phyloP scores from a whole-genome alignment of 2,888 invertebrate species.

The Leptopilina syphax region DNA sequence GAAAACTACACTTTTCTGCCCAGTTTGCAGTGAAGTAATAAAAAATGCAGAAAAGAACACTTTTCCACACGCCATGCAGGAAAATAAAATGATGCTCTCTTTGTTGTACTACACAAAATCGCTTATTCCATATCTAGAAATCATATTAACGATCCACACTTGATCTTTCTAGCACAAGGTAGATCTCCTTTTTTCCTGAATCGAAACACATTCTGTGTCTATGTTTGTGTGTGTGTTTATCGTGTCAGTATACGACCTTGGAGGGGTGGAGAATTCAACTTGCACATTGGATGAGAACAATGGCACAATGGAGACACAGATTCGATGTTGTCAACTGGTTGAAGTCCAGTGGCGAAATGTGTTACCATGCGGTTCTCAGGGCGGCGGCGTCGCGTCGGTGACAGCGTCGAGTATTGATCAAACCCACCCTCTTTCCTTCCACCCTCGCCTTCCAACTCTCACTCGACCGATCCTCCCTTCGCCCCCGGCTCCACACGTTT shows the following conservation, averaged over 20 bases:
- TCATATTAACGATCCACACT: too few relatives aligned
- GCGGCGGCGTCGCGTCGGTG: constrained; percentile 63
- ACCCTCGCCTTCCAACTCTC: constrained; percentile 51
- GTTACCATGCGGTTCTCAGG: constrained; percentile 66
- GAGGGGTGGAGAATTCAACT: not conserved
- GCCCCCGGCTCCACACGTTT: constrained; percentile 41
- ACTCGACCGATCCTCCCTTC: constrained; percentile 49
- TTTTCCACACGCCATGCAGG: too few relatives aligned
- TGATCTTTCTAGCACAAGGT: too few relatives aligned
- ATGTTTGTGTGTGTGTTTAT: not conserved
- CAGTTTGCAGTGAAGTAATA: too few relatives aligned
- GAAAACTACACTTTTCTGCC: too few relatives aligned
- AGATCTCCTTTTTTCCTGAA: too few relatives aligned
- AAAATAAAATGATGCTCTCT: too few relatives aligned
- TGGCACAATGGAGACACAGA: constrained; percentile 13
- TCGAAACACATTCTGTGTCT: not conserved
- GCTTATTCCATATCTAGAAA: too few relatives aligned
- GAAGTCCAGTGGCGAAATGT: constrained; percentile 49
- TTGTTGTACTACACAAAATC: too few relatives aligned
- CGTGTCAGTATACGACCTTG: not conserved
- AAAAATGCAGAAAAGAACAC: too few relatives aligned
- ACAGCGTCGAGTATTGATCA: constrained; percentile 69
- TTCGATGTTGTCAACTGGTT: constrained; percentile 27
- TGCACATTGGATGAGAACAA: not conserved
- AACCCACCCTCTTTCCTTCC: constrained; percentile 59